A percentile compares a stretch with the other conserved stretches of the same genome.
Evolutionary conservation across 2,888 invertebrate genomes (phyloP).

Genomic region (Tachina fera): DNA sequence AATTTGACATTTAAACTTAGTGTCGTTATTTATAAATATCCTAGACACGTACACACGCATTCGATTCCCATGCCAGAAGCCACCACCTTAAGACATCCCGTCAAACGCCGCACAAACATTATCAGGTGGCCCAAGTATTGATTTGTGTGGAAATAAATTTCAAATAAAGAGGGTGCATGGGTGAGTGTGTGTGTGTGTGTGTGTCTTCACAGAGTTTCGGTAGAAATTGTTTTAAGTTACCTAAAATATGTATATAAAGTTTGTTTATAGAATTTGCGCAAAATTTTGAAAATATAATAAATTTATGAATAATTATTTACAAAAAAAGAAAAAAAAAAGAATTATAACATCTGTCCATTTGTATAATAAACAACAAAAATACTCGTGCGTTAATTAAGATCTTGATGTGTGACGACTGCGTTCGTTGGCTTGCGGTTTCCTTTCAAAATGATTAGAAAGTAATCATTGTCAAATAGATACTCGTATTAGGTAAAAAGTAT

Average conservation of each 20-base stretch:
- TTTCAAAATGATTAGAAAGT: constrained; percentile 35
- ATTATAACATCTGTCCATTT: constrained; percentile 18
- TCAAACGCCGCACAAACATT: constrained; percentile 17
- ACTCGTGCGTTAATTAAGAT: constrained; percentile 2
- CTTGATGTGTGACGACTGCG: constrained; percentile 1
- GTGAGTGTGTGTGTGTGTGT: constrained; percentile 28
- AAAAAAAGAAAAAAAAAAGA: neutral
- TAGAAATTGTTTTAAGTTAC: neutral
- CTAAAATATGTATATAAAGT: neutral
- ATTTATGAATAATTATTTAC: too few species aligned
- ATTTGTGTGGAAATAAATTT: constrained; percentile 46
- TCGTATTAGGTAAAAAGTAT: constrained; percentile 76
- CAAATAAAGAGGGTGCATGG: neutral
- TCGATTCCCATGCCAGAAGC: constrained; percentile 3
- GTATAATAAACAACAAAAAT: neutral
- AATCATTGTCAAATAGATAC: constrained; percentile 44
- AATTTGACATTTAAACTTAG: constrained; percentile 66
- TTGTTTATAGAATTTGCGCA: neutral
- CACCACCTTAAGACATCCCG: constrained; percentile 20
- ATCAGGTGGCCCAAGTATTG: constrained; percentile 64
- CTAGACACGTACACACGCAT: constrained; percentile 16
- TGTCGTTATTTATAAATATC: constrained; percentile 47
- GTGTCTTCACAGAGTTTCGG: neutral
- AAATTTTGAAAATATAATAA: neutral
- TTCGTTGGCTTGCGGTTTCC: constrained; percentile 18